A percentile compares a stretch with the other conserved stretches of the same genome.
phyloP scores from a whole-genome alignment of 2,113 vertebrate genomes.

The Callochromis pleurospilus region DNA sequence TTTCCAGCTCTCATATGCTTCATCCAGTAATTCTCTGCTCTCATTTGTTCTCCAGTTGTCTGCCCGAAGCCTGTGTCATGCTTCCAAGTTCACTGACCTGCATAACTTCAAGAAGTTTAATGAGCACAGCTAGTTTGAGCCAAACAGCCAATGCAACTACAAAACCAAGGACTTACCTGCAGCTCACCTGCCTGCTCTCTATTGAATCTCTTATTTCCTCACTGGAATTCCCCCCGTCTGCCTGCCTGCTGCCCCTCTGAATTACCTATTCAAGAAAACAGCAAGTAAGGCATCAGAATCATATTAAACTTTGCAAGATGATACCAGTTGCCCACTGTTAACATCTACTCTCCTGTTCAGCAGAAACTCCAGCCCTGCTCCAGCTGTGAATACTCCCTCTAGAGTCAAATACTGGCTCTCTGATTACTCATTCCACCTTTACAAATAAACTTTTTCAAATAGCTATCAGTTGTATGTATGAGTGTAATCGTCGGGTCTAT shows the following conservation, averaged over 20 bases:
- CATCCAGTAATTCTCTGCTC: not conserved
- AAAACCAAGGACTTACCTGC: not conserved
- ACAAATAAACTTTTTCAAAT: not conserved
- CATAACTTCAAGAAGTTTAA: not conserved
- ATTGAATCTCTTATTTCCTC: not conserved
- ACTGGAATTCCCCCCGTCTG: not conserved
- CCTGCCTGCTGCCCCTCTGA: not conserved
- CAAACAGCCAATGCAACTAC: not conserved
- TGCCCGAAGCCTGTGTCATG: accelerated
- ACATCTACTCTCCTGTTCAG: not conserved
- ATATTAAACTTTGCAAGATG: not conserved
- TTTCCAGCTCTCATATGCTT: not conserved
- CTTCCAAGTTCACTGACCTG: not conserved
- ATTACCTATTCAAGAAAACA: not conserved
- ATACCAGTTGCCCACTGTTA: not conserved
- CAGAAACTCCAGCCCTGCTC: not conserved
- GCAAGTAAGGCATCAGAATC: not conserved
- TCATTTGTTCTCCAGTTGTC: not conserved
- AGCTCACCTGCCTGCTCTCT: not conserved
- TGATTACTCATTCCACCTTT: not conserved
- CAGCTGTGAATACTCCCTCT: not conserved
- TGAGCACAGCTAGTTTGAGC: not conserved
- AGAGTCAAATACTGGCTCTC: not conserved
- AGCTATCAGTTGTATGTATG: not conserved
- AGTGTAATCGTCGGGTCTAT: not conserved